These are phyloP conservation scores for Alsophila aescularia DNA, from an alignment of 2,888 invertebrate genomes.

Conservation along the genomic window DNA sequence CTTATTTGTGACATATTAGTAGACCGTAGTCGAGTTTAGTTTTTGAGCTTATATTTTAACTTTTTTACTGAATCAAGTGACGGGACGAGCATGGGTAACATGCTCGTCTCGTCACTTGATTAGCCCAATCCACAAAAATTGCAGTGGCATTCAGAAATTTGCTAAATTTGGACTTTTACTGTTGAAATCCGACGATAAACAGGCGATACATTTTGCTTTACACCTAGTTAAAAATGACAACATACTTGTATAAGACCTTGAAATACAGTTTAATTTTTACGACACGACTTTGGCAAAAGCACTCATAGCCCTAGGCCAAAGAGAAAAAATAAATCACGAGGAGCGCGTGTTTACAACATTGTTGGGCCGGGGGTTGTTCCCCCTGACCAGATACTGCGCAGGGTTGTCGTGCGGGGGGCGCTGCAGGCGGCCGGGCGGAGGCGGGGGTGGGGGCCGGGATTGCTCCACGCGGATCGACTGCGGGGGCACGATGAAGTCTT, in stretches of 20 bases:
- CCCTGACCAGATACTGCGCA: conserved; percentile 61
- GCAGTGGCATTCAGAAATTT: too few relatives aligned
- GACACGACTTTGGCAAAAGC: background rate
- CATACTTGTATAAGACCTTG: background rate
- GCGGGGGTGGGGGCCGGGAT: conserved; percentile 61
- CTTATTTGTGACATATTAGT: too few relatives aligned
- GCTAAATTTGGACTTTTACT: too few relatives aligned
- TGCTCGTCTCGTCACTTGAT: too few relatives aligned
- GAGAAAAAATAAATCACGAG: conserved; percentile 9
- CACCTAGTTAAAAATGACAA: background rate
- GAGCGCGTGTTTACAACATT: conserved; percentile 48
- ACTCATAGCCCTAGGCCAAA: background rate
- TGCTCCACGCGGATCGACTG: conserved; percentile 58
- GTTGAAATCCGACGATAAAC: too few relatives aligned
- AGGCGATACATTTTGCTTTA: too few relatives aligned
- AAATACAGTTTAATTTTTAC: background rate
- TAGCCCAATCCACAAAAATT: too few relatives aligned
- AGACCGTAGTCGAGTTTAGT: too few relatives aligned
- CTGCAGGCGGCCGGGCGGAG: conserved; percentile 71
- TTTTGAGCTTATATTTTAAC: too few relatives aligned
- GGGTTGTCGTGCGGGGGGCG: conserved; percentile 78
- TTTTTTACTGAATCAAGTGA: too few relatives aligned
- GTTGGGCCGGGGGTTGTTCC: conserved; percentile 46
- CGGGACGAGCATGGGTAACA: too few relatives aligned
- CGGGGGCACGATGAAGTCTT: conserved; percentile 62